Conservation (phyloP, 2,113 vertebrate genomes). For the Malurus cyaneus region DNA sequence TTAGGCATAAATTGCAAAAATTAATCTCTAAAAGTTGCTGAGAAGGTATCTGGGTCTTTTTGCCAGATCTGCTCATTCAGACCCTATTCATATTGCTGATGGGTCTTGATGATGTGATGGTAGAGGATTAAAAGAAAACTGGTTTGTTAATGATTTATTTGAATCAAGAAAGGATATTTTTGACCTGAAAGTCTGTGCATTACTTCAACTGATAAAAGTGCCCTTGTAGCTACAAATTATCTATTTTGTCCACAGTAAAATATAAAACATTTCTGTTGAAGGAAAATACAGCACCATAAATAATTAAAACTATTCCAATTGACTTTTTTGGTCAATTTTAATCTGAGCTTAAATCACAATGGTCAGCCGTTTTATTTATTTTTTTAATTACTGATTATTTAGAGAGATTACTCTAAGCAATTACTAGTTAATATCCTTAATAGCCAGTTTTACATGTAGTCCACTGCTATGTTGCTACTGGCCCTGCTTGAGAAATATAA, state of each 20-base stretch:
- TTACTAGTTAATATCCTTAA: constrained; percentile 69
- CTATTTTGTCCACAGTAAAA: constrained; percentile 29
- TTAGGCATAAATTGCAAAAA: not conserved
- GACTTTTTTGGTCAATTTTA: constrained; percentile 60
- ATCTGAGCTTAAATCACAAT: constrained; percentile 59
- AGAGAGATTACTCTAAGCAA: constrained; percentile 62
- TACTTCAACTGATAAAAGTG: not conserved
- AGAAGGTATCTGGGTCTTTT: not conserved
- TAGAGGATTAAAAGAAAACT: not conserved
- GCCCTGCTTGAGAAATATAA: constrained; percentile 59
- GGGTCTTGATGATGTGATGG: not conserved
- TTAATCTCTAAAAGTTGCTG: not conserved
- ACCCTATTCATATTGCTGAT: not conserved
- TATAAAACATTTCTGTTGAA: not conserved
- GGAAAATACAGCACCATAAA: constrained; percentile 42
- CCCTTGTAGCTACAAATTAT: constrained; percentile 32
- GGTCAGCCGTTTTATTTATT: constrained; percentile 64
- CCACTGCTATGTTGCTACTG: constrained; percentile 40
- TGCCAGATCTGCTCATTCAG: not conserved
- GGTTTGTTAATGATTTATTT: not conserved
- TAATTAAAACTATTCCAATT: constrained; percentile 63
- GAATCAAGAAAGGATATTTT: not conserved
- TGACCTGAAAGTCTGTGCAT: not conserved
- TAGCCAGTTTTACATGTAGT: constrained; percentile 59
- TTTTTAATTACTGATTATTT: constrained; percentile 73